Percentiles rank a stretch among this genome's conserved stretches.
phyloP scores from a whole-genome alignment of 1,140 invertebrate species.

The Scaptomyza graminum region DNA sequence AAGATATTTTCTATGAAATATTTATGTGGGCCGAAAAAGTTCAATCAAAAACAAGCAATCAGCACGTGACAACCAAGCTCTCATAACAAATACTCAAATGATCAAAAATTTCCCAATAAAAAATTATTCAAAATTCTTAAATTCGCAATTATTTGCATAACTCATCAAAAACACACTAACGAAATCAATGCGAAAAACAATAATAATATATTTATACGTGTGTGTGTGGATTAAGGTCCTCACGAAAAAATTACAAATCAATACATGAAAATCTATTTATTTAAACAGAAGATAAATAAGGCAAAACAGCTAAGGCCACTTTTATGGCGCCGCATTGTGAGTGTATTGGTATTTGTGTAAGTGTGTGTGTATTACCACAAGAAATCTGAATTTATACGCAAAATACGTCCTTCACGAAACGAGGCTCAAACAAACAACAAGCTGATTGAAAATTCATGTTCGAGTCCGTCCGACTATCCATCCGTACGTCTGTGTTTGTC shows the following conservation, averaged over 20 bases:
- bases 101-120: constrained; percentile 35
- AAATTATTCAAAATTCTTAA: constrained; percentile 48
- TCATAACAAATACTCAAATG: constrained; percentile 13
- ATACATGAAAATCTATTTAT: constrained; percentile 62
- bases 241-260: constrained; percentile 71
- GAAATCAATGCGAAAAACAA: constrained; percentile 63
- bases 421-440: constrained; percentile 55
- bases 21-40: constrained; percentile 18
- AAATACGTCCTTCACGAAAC: constrained; percentile 40
- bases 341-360: neutral
- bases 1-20: constrained; percentile 9
- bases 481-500: constrained; percentile 8
- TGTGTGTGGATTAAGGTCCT: constrained; percentile 21
- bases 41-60: constrained; percentile 15
- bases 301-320: constrained; percentile 25
- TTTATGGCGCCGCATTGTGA: constrained; percentile 37
- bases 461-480: constrained; percentile 6
- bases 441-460: constrained; percentile 71
- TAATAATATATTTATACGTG: neutral
- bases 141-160: constrained; percentile 66
- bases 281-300: constrained; percentile 59
- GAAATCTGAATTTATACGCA: constrained; percentile 61
- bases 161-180: constrained; percentile 67
- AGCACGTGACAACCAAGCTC: constrained; percentile 13
- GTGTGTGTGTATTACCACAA: constrained; percentile 37